phyloP scores from a whole-genome alignment of 2,797 vertebrate genomes.

The Pagetopsis macropterus region DNA sequence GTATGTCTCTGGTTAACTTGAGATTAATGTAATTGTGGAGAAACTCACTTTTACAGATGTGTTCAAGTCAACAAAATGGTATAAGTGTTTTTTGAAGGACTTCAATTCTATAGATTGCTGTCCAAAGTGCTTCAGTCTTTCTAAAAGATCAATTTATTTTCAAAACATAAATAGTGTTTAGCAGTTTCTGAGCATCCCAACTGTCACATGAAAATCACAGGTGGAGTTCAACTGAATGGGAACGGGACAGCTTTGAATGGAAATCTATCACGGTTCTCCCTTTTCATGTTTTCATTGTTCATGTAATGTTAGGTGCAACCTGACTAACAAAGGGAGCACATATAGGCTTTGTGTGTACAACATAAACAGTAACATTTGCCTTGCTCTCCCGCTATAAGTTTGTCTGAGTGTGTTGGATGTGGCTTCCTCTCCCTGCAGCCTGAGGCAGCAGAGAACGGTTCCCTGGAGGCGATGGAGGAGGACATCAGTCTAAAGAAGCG shows the following conservation, averaged over 20 bases:
- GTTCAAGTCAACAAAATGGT: too few species aligned
- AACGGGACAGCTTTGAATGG: slow-evolving; percentile 11
- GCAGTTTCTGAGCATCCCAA: neutral
- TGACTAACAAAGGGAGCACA: neutral
- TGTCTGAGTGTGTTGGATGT: slow-evolving; percentile 43
- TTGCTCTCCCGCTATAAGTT: neutral
- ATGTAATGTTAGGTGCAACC: slow-evolving; percentile 1
- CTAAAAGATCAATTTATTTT: neutral
- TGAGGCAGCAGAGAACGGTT: slow-evolving; percentile 91
- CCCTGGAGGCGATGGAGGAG: slow-evolving; percentile 96
- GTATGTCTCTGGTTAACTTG: too few species aligned
- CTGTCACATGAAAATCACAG: slow-evolving; percentile 13
- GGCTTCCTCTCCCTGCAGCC: slow-evolving; percentile 61
- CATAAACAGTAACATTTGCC: neutral
- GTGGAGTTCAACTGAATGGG: slow-evolving; percentile 9
- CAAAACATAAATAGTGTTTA: neutral
- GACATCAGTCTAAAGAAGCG: slow-evolving; percentile 94
- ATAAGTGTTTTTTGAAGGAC: neutral
- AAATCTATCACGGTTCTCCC: neutral
- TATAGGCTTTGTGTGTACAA: neutral
- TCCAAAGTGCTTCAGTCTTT: slow-evolving; percentile 25
- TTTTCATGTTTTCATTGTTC: neutral
- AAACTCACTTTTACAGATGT: too few species aligned
- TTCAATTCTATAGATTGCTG: neutral
- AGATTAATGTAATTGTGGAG: too few species aligned